Evolutionary conservation across 1,140 invertebrate genomes (phyloP).

Genomic region (Maconellicoccus hirsutus): DNA sequence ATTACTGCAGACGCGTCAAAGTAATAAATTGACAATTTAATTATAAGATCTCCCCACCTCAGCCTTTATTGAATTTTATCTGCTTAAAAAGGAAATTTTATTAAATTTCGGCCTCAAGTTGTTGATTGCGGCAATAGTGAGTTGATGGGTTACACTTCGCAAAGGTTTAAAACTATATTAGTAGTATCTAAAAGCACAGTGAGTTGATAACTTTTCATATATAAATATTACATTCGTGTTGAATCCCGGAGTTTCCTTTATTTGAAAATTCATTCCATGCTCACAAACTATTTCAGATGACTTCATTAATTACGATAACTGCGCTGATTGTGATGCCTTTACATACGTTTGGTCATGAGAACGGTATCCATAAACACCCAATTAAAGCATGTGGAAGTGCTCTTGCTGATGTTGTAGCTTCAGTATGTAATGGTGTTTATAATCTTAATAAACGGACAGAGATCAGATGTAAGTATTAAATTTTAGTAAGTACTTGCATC

Average conservation of each 20-base stretch:
- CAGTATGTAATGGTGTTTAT: neutral
- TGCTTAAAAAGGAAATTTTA: conserved; percentile 10
- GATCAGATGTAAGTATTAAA: too few relatives aligned
- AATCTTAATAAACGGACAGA: neutral
- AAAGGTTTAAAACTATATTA: neutral
- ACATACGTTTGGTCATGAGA: neutral
- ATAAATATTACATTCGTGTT: too few relatives aligned
- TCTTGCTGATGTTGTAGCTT: neutral
- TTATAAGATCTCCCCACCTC: neutral
- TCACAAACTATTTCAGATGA: neutral
- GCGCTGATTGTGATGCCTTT: neutral
- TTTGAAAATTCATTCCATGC: neutral
- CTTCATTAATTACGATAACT: neutral
- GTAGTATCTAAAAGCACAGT: too few relatives aligned
- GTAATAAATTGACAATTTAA: neutral
- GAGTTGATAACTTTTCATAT: too few relatives aligned
- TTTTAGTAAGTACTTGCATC: too few relatives aligned
- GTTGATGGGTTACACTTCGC: neutral
- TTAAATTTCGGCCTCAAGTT: neutral
- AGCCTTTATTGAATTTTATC: neutral
- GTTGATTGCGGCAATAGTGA: neutral
- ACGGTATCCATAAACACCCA: neutral
- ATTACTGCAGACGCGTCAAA: neutral
- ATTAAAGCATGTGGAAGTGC: neutral
- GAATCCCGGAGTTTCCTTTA: too few relatives aligned